A percentile compares a stretch with the other conserved stretches of the same genome.
Evolutionary conservation across 2,888 invertebrate genomes (phyloP).

Genomic region (Saturnia pavonia): DNA sequence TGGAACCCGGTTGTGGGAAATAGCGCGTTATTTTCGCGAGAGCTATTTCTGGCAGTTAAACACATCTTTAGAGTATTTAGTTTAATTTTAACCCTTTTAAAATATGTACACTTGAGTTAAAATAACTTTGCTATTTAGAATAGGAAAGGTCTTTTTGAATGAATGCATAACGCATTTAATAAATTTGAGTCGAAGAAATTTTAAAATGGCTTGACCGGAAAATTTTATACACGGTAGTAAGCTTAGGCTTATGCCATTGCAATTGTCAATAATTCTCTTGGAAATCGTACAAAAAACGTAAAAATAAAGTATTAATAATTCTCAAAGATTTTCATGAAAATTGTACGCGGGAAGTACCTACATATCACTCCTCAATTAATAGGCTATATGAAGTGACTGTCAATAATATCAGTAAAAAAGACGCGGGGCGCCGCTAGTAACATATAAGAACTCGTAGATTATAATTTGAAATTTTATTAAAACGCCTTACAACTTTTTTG

Average conservation of each 20-base stretch:
- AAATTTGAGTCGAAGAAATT: neutral
- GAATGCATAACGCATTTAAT: neutral
- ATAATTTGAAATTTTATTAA: neutral
- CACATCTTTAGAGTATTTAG: constrained; percentile 11
- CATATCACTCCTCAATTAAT: no score
- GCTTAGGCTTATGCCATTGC: no score
- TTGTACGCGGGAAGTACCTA: no score
- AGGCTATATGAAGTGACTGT: no score
- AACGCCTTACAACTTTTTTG: neutral
- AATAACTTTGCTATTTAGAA: neutral
- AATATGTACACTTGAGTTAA: neutral
- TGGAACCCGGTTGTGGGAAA: constrained; percentile 40
- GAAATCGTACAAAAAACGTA: no score
- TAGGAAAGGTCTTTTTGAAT: neutral
- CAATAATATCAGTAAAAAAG: no score
- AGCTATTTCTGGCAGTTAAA: constrained; percentile 14
- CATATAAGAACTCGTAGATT: neutral
- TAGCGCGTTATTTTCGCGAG: constrained; percentile 41
- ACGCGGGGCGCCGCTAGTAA: no score
- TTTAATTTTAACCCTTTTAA: neutral
- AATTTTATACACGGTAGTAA: no score
- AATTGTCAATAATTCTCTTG: no score
- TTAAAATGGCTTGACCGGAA: neutral
- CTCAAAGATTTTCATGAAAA: no score
- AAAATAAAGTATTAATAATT: no score